Percentiles rank a stretch among this genome's conserved stretches.
These are phyloP conservation scores for Phenganax subtilis DNA, from an alignment of 92 coral and sea anemone species.

Conservation along the genomic window DNA sequence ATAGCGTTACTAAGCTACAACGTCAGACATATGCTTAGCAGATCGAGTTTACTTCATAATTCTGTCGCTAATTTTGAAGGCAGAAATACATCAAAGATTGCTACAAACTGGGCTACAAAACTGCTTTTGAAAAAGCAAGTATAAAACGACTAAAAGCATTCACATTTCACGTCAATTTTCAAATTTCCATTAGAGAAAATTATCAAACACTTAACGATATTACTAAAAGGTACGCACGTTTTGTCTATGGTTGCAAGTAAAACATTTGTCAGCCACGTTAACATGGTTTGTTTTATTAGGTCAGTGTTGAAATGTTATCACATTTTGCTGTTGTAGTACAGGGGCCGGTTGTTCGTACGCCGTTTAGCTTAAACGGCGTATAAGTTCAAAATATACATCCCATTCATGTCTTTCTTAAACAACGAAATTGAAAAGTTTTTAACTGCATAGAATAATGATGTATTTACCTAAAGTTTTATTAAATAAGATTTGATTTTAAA, in stretches of 20 bases:
- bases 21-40: neutral
- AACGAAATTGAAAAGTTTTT: too few relatives aligned
- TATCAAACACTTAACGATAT: neutral
- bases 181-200: neutral
- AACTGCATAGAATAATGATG: too few relatives aligned
- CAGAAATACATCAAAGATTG: too few relatives aligned
- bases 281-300: neutral
- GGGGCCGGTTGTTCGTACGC: too few relatives aligned
- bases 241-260: neutral
- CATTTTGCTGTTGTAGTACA: neutral
- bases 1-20: neutral
- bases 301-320: neutral
- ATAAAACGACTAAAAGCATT: neutral
- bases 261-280: neutral
- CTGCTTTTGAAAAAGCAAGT: neutral
- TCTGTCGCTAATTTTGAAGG: too few relatives aligned
- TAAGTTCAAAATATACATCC: too few relatives aligned
- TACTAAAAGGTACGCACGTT: neutral
- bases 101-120: too few relatives aligned
- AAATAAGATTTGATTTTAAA: too few relatives aligned
- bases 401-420: too few relatives aligned
- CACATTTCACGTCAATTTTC: neutral
- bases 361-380: too few relatives aligned
- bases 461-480: too few relatives aligned
- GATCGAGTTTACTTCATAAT: too few relatives aligned